Conservation (phyloP, 2,797 vertebrate genomes). For the Mycteria americana region DNA sequence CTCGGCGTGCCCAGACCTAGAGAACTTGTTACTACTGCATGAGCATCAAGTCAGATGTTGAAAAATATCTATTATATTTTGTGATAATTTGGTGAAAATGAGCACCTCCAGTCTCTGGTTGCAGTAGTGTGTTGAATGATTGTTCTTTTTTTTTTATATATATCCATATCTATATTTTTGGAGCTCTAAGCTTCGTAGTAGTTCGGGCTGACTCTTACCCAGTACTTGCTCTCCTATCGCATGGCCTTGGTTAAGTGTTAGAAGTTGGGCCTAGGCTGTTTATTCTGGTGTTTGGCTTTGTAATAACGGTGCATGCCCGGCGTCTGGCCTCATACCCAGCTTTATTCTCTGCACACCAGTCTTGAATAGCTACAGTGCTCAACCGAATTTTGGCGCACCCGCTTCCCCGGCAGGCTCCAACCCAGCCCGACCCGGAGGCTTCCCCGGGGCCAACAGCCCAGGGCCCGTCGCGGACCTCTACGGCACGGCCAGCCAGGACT, state of each 20-base stretch:
- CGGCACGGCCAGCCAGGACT: conserved; percentile 94
- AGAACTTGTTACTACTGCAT: conserved; percentile 80
- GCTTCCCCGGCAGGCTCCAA: conserved; percentile 94
- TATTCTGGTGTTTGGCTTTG: conserved; percentile 81
- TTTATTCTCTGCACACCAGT: conserved; percentile 91
- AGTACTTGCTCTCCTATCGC: conserved; percentile 87
- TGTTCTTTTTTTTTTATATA: conserved; percentile 65
- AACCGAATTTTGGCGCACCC: conserved; percentile 89
- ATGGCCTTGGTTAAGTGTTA: conserved; percentile 90
- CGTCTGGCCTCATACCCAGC: conserved; percentile 83
- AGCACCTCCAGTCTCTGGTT: conserved; percentile 75
- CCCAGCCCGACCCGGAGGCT: conserved; percentile 93
- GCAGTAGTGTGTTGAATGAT: conserved; percentile 79
- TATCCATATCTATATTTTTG: conserved; percentile 76
- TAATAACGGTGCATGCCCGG: conserved; percentile 82
- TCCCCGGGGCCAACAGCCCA: conserved; percentile 96
- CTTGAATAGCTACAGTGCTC: conserved; percentile 94
- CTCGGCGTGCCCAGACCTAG: conserved; percentile 79
- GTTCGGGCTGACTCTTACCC: conserved; percentile 86
- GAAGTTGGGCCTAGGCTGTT: conserved; percentile 83
- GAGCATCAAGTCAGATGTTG: conserved; percentile 80
- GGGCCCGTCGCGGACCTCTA: conserved; percentile 96
- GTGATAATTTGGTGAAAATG: conserved; percentile 79
- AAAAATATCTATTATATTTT: conserved; percentile 75
- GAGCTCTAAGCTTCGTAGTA: conserved; percentile 83